Conservation (phyloP, 53 echinoderm and acorn worm genomes). For the Apostichopus leukothele region DNA sequence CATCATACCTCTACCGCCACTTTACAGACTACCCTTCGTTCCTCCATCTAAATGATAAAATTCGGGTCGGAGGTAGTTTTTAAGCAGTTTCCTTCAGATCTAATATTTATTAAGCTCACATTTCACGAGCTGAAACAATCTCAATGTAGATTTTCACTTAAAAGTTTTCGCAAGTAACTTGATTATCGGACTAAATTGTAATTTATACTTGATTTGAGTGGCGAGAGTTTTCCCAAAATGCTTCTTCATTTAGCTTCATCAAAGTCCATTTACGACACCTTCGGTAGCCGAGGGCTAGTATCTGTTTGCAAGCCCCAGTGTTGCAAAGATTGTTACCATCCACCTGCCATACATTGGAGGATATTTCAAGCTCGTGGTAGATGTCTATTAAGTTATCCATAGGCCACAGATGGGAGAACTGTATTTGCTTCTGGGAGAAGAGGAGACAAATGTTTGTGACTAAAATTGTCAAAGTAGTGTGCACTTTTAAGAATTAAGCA, state of each 20-base stretch:
- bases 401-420: not conserved
- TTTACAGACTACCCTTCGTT: too few relatives aligned
- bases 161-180: not conserved
- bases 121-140: not conserved
- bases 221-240: not conserved
- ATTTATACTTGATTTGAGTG: not conserved
- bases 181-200: not conserved
- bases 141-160: not conserved
- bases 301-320: constrained; percentile 14
- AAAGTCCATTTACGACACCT: not conserved
- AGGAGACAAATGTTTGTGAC: not conserved
- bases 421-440: not conserved
- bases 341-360: constrained; percentile 12
- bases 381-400: constrained; percentile 22
- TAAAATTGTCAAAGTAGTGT: not conserved
- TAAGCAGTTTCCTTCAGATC: not conserved
- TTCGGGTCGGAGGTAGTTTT: not conserved
- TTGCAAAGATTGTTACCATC: not conserved
- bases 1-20: not conserved
- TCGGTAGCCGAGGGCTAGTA: constrained; percentile 7
- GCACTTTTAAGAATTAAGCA: not conserved
- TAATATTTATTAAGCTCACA: not conserved
- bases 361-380: not conserved
- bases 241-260: not conserved
- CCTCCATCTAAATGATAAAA: not conserved